A percentile compares a stretch with the other conserved stretches of the same genome.
These are phyloP conservation scores for Drosophila paramelanica DNA, from an alignment of 2,888 invertebrate genomes.

Conservation along the genomic window DNA sequence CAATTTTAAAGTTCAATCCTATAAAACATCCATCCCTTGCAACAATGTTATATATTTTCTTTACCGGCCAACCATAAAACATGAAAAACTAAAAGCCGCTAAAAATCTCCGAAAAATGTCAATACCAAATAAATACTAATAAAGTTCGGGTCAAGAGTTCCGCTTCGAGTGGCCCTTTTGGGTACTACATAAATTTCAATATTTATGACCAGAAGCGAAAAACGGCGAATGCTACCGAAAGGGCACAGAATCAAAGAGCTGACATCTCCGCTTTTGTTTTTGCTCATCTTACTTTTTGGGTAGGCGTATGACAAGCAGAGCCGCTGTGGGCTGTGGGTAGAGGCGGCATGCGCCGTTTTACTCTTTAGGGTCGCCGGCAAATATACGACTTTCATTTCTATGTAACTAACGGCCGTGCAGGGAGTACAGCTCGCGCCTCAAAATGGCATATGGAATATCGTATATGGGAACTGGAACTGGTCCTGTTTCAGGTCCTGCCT, in stretches of 20 bases:
- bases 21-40: constrained; percentile 4
- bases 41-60: constrained; percentile 34
- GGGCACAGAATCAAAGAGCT: constrained; percentile 41
- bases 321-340: constrained; percentile 66
- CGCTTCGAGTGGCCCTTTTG: constrained; percentile 39
- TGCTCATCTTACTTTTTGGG: constrained; percentile 44
- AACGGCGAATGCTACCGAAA: constrained; percentile 53
- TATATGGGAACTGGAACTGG: constrained; percentile 19
- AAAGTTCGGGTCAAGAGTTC: constrained; percentile 51
- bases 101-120: constrained; percentile 45
- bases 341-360: constrained; percentile 61
- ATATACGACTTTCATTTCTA: constrained; percentile 66
- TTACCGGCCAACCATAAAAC: constrained; percentile 31
- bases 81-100: constrained; percentile 33
- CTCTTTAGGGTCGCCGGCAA: constrained; percentile 38
- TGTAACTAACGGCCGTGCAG: constrained; percentile 64
- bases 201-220: constrained; percentile 67
- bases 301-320: constrained; percentile 69
- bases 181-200: constrained; percentile 78
- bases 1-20: constrained; percentile 1
- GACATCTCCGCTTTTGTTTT: constrained; percentile 21
- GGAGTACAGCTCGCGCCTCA: constrained; percentile 25
- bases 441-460: constrained; percentile 37
- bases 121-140: constrained; percentile 63
- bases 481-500: constrained; percentile 13